phyloP scores from a whole-genome alignment of 2,888 invertebrate genomes.

The Temnothorax rugatulus region DNA sequence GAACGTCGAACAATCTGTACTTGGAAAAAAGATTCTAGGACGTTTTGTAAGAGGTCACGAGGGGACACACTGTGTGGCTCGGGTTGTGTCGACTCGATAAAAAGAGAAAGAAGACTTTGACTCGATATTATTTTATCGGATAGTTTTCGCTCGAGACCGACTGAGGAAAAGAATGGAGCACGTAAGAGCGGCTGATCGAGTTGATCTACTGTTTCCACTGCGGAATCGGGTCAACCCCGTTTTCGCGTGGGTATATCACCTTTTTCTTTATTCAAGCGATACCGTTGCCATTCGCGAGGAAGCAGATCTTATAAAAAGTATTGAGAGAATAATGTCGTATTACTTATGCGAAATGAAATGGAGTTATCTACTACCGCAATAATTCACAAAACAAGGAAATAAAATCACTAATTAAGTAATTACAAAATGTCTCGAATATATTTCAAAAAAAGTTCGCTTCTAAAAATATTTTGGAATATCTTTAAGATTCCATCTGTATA shows the following conservation, averaged over 20 bases:
- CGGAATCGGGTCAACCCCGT: conserved; percentile 64
- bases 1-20: conserved; percentile 17
- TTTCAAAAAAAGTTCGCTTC: neutral
- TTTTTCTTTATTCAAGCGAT: conserved; percentile 60
- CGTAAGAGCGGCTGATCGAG: conserved; percentile 64
- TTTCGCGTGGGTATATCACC: conserved; percentile 55
- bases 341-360: conserved; percentile 12
- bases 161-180: conserved; percentile 53
- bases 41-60: conserved; percentile 49
- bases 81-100: conserved; percentile 31
- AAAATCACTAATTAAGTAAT: neutral
- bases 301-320: conserved; percentile 27
- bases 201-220: conserved; percentile 71
- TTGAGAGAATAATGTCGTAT: conserved; percentile 4
- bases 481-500: neutral
- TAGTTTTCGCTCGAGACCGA: conserved; percentile 58
- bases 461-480: neutral
- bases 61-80: conserved; percentile 24
- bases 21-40: conserved; percentile 28
- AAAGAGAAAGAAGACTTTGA: conserved; percentile 52
- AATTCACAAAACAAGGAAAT: neutral
- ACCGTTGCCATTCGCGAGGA: conserved; percentile 15
- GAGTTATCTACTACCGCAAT: conserved; percentile 2
- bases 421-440: neutral
- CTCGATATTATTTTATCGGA: conserved; percentile 70